These are phyloP conservation scores for Agriopis marginaria DNA, from an alignment of 2,888 invertebrate species.

Conservation along the genomic window DNA sequence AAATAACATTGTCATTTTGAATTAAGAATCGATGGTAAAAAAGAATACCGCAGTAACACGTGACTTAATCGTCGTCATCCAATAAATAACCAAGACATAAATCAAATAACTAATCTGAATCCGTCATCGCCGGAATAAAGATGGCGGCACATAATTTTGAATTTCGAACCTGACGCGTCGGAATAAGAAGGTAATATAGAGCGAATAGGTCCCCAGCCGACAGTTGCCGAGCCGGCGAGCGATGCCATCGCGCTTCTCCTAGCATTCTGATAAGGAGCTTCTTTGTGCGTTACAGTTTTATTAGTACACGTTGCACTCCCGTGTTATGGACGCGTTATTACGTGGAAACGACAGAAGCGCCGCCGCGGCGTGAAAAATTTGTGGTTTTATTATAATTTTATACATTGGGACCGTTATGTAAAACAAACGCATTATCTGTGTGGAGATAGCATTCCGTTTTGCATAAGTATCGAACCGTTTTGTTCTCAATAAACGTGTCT, in stretches of 20 bases:
- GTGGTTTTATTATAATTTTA: slow-evolving; percentile 48
- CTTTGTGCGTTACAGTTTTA: slow-evolving; percentile 61
- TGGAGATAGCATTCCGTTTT: slow-evolving; percentile 29
- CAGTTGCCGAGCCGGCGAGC: slow-evolving; percentile 61
- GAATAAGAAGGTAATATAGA: slow-evolving; percentile 67
- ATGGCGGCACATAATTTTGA: slow-evolving; percentile 69
- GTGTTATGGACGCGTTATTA: slow-evolving; percentile 50
- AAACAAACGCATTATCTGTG: slow-evolving; percentile 33
- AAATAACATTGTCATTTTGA: too few species aligned
- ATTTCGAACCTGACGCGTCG: slow-evolving; percentile 62
- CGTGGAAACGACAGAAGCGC: slow-evolving; percentile 48
- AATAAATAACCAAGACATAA: slow-evolving; percentile 54
- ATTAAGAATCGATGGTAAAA: neutral
- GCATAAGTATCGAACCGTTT: slow-evolving; percentile 28
- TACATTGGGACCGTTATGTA: slow-evolving; percentile 43
- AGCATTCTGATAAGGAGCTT: slow-evolving; percentile 68
- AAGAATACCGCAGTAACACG: slow-evolving; percentile 30
- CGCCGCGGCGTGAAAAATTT: slow-evolving; percentile 38
- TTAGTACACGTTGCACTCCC: slow-evolving; percentile 51
- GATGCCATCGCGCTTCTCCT: slow-evolving; percentile 62
- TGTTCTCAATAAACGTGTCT: slow-evolving; percentile 17
- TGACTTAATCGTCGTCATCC: slow-evolving; percentile 48
- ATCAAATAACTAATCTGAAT: slow-evolving; percentile 68
- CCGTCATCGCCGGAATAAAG: slow-evolving; percentile 71
- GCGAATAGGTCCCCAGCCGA: slow-evolving; percentile 72